Evolutionary conservation across 2,113 vertebrate genomes (phyloP).

Genomic region (Panthera uncia): DNA sequence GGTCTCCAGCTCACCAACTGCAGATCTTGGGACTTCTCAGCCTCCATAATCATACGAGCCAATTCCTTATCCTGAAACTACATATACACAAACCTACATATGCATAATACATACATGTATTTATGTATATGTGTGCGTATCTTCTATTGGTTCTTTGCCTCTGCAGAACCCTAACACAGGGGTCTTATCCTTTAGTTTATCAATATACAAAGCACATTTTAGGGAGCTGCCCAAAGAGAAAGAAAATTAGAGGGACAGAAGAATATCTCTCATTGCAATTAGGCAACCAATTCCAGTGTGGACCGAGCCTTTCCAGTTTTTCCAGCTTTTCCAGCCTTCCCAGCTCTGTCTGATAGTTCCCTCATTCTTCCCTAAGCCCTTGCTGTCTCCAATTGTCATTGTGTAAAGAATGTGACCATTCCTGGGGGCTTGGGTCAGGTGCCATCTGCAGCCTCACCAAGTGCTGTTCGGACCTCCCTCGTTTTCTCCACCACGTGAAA

Average conservation of each 20-base stretch:
- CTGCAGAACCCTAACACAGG: background rate
- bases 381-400: background rate
- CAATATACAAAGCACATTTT: background rate
- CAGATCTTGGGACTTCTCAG: background rate
- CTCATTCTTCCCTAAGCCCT: background rate
- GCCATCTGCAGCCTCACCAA: background rate
- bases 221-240: background rate
- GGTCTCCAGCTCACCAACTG: background rate
- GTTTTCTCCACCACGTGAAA: background rate
- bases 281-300: background rate
- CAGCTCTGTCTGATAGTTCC: background rate
- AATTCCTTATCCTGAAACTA: background rate
- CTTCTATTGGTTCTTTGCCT: background rate
- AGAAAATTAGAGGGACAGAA: background rate
- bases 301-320: background rate
- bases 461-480: background rate
- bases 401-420: background rate
- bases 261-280: background rate
- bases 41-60: background rate
- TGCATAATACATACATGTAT: background rate
- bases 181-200: background rate
- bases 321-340: background rate
- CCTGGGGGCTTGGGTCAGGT: background rate
- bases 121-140: background rate
- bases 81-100: background rate